Percentiles rank a stretch among this genome's conserved stretches.
These are phyloP conservation scores for Sitodiplosis mosellana DNA, from an alignment of 1,140 invertebrate species.

Conservation along the genomic window DNA sequence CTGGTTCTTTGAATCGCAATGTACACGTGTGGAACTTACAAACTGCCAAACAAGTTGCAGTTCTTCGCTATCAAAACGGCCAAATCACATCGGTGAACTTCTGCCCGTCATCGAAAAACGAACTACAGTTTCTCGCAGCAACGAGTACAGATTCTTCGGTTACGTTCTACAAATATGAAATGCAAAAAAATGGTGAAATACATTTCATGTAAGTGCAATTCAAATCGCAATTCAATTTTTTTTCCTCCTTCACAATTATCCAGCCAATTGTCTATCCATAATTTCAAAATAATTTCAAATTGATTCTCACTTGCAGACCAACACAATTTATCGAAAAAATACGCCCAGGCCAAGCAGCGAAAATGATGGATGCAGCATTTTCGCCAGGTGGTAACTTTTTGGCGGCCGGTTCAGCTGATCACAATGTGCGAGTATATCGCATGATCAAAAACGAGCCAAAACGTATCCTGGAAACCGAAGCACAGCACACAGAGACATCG, in stretches of 20 bases:
- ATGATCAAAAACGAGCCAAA: constrained; percentile 55
- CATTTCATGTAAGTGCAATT: constrained; percentile 36
- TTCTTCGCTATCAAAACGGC: constrained; percentile 60
- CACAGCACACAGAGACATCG: constrained; percentile 80
- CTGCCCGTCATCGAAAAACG: constrained; percentile 60
- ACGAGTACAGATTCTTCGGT: constrained; percentile 93
- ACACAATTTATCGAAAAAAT: constrained; percentile 86
- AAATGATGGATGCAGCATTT: constrained; percentile 92
- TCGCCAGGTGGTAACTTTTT: constrained; percentile 85
- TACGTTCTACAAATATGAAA: constrained; percentile 78
- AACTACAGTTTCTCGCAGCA: constrained; percentile 68
- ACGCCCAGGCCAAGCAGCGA: constrained; percentile 77
- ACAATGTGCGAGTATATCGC: constrained; percentile 79
- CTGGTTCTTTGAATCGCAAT: constrained; percentile 69
- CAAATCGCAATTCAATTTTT: too few relatives aligned
- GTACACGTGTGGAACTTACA: constrained; percentile 88
- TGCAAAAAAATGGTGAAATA: constrained; percentile 34
- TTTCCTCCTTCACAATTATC: neutral
- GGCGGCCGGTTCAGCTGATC: constrained; percentile 85
- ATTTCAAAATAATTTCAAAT: neutral
- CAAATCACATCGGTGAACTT: constrained; percentile 91
- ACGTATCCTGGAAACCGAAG: constrained; percentile 55
- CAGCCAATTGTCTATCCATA: too few relatives aligned
- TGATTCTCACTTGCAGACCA: constrained; percentile 40
- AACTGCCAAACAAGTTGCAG: constrained; percentile 57